Evolutionary conservation across 2,888 invertebrate species (phyloP), one percentile per base, ranked within the genome.

Genomic region (Netelia inedita): DNA sequence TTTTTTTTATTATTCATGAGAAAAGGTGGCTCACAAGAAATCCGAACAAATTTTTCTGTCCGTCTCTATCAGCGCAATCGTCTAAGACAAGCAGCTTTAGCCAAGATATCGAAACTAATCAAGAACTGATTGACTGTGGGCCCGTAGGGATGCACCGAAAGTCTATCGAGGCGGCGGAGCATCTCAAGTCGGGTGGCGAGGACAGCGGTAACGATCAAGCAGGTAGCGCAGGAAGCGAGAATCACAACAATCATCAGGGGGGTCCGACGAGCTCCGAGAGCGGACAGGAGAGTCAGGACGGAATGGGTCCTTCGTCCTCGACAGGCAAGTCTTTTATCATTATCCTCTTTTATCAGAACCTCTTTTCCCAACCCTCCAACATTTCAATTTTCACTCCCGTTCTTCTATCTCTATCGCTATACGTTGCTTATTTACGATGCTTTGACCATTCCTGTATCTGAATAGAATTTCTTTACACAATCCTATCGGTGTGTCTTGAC

Each of bases 131-230:
- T 94, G 93, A 93, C 93, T 93, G 93, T 93, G 93, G 93, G 89
- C 92, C 93, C 93, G 89, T 94, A 99, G 99, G 99, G 94, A 99
- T 99, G 99, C 99, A 99, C 95, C 97, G 99, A 92, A 99, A 99
- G 95, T 99, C 98, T 71, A 94, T 99, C 92, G 99, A 99, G 95
- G 99, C 99, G 76, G 98, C 99, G 88, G 98, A 98, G 91, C 98
- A 98, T 93, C 96, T 99, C 87, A 98, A 98, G 94, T 98, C 98
- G 91, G 95, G 95, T 87, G 96, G 96, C 79, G 95, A 95, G 86
- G 96, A 95, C 90, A 96, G 96, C 92, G 97, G 95, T 94, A 79
- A 95, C 94, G 86, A 95, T 94, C 92, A 93, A 91, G 85, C 90
- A 91, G 90, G 90, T 89, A 93, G 92, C 86, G 86, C 87, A 85